Percentiles rank a stretch among this genome's conserved stretches.
These are phyloP conservation scores for Lasioglossum zephyrum DNA, from an alignment of 2,888 invertebrate genomes.

Conservation along the genomic window DNA sequence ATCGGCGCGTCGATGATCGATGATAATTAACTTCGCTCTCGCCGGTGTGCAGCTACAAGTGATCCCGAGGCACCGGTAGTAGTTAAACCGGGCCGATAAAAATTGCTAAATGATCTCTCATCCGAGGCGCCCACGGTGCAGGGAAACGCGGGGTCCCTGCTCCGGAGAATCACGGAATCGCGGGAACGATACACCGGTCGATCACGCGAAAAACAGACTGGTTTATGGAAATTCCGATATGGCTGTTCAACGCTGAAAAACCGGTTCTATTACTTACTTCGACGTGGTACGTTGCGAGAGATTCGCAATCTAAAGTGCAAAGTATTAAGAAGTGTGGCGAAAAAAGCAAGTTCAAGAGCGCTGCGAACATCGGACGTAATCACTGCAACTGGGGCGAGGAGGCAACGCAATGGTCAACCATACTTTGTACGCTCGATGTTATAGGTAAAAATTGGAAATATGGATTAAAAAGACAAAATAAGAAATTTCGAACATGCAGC, in stretches of 20 bases:
- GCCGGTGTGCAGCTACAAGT: neutral
- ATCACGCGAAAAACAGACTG: slow-evolving; percentile 1
- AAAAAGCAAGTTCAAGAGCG: too few relatives aligned
- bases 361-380: neutral
- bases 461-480: too few relatives aligned
- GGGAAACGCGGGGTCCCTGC: neutral
- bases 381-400: neutral
- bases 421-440: neutral
- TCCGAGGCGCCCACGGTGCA: neutral
- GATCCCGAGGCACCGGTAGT: slow-evolving; percentile 7
- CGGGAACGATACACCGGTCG: neutral
- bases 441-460: neutral
- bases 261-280: neutral
- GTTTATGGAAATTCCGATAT: neutral
- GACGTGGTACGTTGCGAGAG: neutral
- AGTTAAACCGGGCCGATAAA: slow-evolving; percentile 12
- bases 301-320: neutral
- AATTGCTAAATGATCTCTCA: neutral
- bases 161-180: neutral
- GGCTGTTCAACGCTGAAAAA: neutral
- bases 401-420: neutral
- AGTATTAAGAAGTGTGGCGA: neutral
- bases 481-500: too few relatives aligned
- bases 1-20: slow-evolving; percentile 56
- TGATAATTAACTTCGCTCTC: slow-evolving; percentile 61